These are phyloP conservation scores for Scaptomyza montana DNA, from an alignment of 1,140 invertebrate species.

Conservation along the genomic window DNA sequence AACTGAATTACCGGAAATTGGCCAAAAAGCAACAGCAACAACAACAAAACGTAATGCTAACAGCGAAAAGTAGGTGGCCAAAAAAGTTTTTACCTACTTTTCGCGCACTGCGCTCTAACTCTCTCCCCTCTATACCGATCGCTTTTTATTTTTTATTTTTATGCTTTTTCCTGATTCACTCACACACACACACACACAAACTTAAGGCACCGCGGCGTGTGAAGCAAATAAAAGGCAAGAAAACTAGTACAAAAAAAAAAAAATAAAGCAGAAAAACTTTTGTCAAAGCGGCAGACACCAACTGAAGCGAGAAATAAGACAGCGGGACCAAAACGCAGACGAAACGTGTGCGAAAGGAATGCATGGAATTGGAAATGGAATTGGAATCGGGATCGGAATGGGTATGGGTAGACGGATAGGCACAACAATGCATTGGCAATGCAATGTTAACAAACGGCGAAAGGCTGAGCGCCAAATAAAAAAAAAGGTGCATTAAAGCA, in stretches of 20 bases:
- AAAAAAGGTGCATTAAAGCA: slow-evolving; percentile 32
- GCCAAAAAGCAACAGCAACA: slow-evolving; percentile 61
- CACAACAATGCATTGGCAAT: slow-evolving; percentile 41
- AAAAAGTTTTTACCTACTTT: slow-evolving; percentile 72
- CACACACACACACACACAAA: slow-evolving; percentile 25
- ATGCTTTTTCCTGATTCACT: slow-evolving; percentile 34
- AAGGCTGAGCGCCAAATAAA: not conserved
- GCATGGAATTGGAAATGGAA: slow-evolving; percentile 17
- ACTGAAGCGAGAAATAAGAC: not conserved
- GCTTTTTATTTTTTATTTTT: not conserved
- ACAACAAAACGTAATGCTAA: slow-evolving; percentile 58
- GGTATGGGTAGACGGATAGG: not conserved
- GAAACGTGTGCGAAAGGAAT: not conserved
- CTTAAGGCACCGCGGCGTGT: slow-evolving; percentile 49
- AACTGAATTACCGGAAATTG: slow-evolving; percentile 82
- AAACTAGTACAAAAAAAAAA: slow-evolving; percentile 57
- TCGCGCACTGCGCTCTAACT: not conserved
- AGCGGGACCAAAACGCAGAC: not conserved
- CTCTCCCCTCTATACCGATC: slow-evolving; percentile 1
- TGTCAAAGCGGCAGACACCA: slow-evolving; percentile 43
- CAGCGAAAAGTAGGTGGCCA: slow-evolving; percentile 64
- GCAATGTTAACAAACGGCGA: slow-evolving; percentile 36
- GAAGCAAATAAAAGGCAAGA: slow-evolving; percentile 61
- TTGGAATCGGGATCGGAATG: not conserved
- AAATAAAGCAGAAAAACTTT: slow-evolving; percentile 34